Conservation (phyloP, 2,888 invertebrate genomes). For the Daptonema setosum region DNA sequence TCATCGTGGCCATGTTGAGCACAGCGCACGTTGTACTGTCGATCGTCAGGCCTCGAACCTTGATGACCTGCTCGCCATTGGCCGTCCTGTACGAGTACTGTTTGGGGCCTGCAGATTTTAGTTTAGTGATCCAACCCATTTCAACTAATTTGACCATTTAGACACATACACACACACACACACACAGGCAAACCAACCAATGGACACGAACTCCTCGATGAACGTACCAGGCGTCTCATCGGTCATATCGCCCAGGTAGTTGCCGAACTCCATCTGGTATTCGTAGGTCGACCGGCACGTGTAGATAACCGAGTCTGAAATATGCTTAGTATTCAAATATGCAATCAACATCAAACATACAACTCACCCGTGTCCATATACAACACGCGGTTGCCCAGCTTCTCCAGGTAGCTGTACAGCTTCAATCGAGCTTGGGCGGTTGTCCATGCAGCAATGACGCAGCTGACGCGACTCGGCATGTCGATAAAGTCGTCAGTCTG, state of each 20-base stretch:
- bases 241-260: background rate
- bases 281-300: background rate
- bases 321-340: background rate
- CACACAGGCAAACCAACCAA: no score
- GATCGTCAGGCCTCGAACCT: background rate
- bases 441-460: background rate
- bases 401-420: background rate
- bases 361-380: background rate
- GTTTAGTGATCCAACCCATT: no score
- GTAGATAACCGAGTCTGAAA: no score
- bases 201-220: background rate
- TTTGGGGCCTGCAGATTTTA: no score
- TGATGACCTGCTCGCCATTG: no score
- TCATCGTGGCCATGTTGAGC: background rate
- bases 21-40: background rate
- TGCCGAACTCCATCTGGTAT: background rate
- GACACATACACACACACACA: no score
- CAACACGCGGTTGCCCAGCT: background rate
- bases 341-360: background rate
- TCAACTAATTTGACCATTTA: no score
- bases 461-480: no score
- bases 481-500: no score
- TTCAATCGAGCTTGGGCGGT: background rate
- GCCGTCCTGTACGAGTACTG: background rate
- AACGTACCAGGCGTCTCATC: background rate